These are phyloP conservation scores for Papilio protenor DNA, from an alignment of 2,888 invertebrate genomes.

Conservation along the genomic window DNA sequence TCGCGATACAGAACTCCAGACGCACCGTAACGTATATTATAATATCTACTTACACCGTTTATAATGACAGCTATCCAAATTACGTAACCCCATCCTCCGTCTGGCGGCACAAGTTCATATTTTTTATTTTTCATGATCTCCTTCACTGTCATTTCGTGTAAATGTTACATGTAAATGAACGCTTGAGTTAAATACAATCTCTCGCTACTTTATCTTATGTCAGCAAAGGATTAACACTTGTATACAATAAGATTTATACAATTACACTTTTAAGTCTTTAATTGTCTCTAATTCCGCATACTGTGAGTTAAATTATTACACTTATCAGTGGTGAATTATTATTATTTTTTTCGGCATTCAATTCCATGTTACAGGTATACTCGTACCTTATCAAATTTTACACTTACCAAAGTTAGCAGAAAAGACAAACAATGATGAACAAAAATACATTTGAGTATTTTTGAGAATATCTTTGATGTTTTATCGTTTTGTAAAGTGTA, in stretches of 20 bases:
- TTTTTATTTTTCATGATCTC: slow-evolving; percentile 55
- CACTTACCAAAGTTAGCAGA: background rate
- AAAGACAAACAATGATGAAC: background rate
- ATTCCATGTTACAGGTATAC: background rate
- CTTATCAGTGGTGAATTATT: slow-evolving; percentile 8
- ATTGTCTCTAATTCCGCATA: slow-evolving; percentile 29
- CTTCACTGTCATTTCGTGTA: slow-evolving; percentile 54
- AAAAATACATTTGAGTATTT: background rate
- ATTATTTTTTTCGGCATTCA: background rate
- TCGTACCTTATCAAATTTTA: background rate
- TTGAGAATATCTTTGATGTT: background rate
- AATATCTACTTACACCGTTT: slow-evolving; percentile 82
- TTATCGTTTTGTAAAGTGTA: too few species aligned
- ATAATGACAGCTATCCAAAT: slow-evolving; percentile 85
- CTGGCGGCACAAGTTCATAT: slow-evolving; percentile 76
- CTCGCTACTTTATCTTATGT: slow-evolving; percentile 46
- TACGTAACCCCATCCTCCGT: slow-evolving; percentile 89
- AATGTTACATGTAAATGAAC: slow-evolving; percentile 44
- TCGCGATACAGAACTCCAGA: too few species aligned
- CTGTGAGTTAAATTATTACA: slow-evolving; percentile 9
- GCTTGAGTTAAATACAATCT: slow-evolving; percentile 41
- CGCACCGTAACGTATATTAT: too few species aligned
- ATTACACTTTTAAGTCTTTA: slow-evolving; percentile 29
- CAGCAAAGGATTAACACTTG: slow-evolving; percentile 40
- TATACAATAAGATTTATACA: slow-evolving; percentile 35